Percentiles rank a stretch among this genome's conserved stretches.
Evolutionary conservation across 2,888 invertebrate genomes (phyloP).

Genomic region (Ctena decussata): DNA sequence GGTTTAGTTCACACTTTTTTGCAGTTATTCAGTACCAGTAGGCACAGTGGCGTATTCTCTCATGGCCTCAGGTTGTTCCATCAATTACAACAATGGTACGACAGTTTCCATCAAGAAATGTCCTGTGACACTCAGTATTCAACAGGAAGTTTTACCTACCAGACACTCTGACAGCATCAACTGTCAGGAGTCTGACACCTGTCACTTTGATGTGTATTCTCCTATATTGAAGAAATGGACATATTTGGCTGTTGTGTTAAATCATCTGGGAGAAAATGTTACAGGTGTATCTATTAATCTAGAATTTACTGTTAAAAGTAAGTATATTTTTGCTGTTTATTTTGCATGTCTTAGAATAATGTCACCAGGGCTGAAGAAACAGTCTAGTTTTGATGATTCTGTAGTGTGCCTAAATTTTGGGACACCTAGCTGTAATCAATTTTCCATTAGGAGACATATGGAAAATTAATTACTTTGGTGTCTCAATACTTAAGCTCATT

Average conservation of each 20-base stretch:
- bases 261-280: constrained; percentile 36
- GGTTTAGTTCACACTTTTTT: no score
- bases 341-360: no score
- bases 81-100: neutral
- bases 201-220: constrained; percentile 38
- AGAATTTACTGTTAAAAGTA: constrained; percentile 53
- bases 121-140: constrained; percentile 57
- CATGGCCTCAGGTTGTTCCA: neutral
- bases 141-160: constrained; percentile 30
- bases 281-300: constrained; percentile 52
- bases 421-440: no score
- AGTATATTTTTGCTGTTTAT: no score
- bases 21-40: constrained; percentile 34
- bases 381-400: no score
- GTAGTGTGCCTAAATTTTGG: no score
- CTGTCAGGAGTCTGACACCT: neutral
- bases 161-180: neutral
- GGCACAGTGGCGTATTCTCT: constrained; percentile 31
- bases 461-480: no score
- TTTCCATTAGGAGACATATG: no score
- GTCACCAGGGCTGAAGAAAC: no score
- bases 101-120: constrained; percentile 42
- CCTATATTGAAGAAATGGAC: constrained; percentile 62
- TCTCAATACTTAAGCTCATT: no score
- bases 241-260: constrained; percentile 41